Conservation (phyloP, 2,888 invertebrate species). For the Steinernema hermaphroditum region DNA sequence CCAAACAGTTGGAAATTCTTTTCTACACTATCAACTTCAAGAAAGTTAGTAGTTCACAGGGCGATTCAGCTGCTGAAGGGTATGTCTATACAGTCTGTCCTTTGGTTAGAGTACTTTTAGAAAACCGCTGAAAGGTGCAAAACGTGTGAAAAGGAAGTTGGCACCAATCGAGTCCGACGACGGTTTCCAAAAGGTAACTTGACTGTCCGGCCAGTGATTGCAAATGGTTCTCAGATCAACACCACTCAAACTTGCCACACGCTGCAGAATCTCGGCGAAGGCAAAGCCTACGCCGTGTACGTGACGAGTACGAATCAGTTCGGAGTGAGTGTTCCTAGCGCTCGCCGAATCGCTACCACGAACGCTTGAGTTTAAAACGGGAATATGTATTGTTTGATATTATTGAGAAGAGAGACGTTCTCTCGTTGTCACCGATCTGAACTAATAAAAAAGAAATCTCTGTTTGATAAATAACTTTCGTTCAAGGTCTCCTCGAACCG, state of each 20-base stretch:
- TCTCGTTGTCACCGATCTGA: slow-evolving; percentile 16
- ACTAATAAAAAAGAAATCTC: slow-evolving; percentile 27
- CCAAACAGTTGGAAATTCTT: slow-evolving; percentile 46
- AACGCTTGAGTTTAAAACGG: slow-evolving; percentile 16
- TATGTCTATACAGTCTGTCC: background rate
- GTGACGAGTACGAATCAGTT: slow-evolving; percentile 78
- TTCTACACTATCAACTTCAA: slow-evolving; percentile 58
- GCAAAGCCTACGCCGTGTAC: slow-evolving; percentile 78
- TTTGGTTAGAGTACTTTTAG: background rate
- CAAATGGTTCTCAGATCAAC: slow-evolving; percentile 70
- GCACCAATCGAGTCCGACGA: slow-evolving; percentile 13
- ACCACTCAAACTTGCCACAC: slow-evolving; percentile 73
- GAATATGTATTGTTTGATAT: slow-evolving; percentile 6
- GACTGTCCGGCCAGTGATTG: background rate
- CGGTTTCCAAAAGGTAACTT: slow-evolving; percentile 1
- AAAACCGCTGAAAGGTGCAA: background rate
- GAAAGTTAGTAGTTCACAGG: slow-evolving; percentile 47
- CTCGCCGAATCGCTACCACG: slow-evolving; percentile 78
- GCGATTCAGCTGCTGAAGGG: background rate
- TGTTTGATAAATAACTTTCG: too few relatives aligned
- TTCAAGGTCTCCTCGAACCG: too few relatives aligned
- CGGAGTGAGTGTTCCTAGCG: slow-evolving; percentile 79
- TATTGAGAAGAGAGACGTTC: background rate
- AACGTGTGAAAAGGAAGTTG: background rate
- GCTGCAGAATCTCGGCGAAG: slow-evolving; percentile 74